A percentile compares a stretch with the other conserved stretches of the same genome.
Conservation (phyloP, 2,888 invertebrate genomes). For the Rhamphomyia laevipes region DNA sequence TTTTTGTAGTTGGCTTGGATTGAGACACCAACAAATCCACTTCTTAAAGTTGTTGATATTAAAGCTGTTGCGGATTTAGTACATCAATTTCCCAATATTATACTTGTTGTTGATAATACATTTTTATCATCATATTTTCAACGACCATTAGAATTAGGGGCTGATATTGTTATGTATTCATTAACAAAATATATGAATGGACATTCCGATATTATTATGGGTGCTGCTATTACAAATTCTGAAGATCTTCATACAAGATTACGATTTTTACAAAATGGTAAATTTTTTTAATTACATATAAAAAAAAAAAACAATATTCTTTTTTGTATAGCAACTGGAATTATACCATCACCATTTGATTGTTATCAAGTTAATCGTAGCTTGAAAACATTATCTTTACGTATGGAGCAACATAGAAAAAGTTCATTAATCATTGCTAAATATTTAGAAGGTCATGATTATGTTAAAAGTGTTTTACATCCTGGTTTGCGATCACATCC, state of each 20-base stretch:
- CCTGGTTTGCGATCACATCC: constrained; percentile 81
- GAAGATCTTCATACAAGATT: constrained; percentile 59
- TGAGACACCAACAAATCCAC: constrained; percentile 94
- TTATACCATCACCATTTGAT: constrained; percentile 93
- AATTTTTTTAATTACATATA: constrained; percentile 11
- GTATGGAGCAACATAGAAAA: constrained; percentile 82
- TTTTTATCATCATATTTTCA: constrained; percentile 86
- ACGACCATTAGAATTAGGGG: constrained; percentile 80
- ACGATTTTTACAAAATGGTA: constrained; percentile 80
- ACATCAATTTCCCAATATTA: constrained; percentile 38
- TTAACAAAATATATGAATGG: constrained; percentile 98
- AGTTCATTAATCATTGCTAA: constrained; percentile 68
- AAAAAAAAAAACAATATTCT: not conserved
- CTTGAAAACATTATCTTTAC: constrained; percentile 79
- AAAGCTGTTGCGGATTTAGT: constrained; percentile 52
- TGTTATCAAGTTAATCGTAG: constrained; percentile 88
- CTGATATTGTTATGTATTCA: constrained; percentile 84
- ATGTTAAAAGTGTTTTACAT: constrained; percentile 69
- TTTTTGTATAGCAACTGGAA: constrained; percentile 43
- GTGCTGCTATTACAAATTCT: constrained; percentile 65
- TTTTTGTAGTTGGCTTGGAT: constrained; percentile 71
- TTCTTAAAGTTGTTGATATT: constrained; percentile 82
- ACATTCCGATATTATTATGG: constrained; percentile 96
- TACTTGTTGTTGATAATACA: constrained; percentile 85
- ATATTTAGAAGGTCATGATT: constrained; percentile 69